Evolutionary conservation across 1,140 invertebrate species (phyloP).

Genomic region (Epicauta chinensis): DNA sequence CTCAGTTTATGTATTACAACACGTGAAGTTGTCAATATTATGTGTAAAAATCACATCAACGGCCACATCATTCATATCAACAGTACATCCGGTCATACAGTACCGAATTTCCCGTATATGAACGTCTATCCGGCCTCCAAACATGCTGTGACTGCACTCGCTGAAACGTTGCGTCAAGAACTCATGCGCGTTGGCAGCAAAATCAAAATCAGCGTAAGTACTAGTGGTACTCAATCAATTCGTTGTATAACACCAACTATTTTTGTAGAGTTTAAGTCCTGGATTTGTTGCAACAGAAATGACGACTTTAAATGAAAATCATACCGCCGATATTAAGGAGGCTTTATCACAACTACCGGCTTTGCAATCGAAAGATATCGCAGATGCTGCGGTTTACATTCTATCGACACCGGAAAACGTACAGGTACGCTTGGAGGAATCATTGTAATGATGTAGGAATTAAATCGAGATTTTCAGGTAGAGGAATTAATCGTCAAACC

Average conservation of each 20-base stretch:
- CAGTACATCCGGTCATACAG: conserved; percentile 48
- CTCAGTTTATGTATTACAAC: conserved; percentile 49
- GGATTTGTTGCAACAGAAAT: not conserved
- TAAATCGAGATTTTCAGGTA: conserved; percentile 47
- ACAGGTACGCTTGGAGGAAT: conserved; percentile 54
- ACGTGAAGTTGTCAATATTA: conserved; percentile 49
- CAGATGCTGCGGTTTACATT: conserved; percentile 51
- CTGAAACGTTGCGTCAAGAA: conserved; percentile 52
- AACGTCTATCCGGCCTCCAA: conserved; percentile 57
- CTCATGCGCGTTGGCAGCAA: conserved; percentile 41
- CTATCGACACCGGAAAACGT: conserved; percentile 52
- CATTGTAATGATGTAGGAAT: conserved; percentile 45
- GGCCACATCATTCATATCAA: conserved; percentile 42
- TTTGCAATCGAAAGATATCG: conserved; percentile 46
- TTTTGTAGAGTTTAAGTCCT: conserved; percentile 23
- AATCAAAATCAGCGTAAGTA: conserved; percentile 44
- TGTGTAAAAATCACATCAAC: conserved; percentile 43
- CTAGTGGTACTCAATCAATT: too few relatives aligned
- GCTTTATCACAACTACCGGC: conserved; percentile 22
- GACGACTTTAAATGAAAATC: conserved; percentile 22
- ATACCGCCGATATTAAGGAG: not conserved
- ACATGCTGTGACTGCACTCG: conserved; percentile 51
- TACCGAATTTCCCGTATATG: conserved; percentile 23
- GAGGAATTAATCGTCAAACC: conserved; percentile 3
- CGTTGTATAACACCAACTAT: too few relatives aligned